Base-by-base conservation (phyloP, 2,888 invertebrate genomes). In the Papilio demoleus region DNA sequence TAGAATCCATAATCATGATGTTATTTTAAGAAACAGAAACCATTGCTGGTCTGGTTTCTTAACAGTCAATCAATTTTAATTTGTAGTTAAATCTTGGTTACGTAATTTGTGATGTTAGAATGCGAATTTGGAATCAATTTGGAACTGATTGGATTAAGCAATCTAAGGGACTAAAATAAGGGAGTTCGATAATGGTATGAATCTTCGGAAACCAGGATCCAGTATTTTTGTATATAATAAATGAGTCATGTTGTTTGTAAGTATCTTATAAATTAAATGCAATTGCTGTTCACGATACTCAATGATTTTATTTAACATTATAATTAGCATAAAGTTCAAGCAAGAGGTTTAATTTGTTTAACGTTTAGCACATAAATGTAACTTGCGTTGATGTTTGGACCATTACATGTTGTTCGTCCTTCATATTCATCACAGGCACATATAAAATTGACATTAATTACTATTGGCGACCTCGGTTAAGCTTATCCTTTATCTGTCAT, bases 361-460 rank as follows among this genome's bases (percentile, higher is more conserved):
- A 31, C 31, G 31, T 65, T 65, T 65, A 65, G 34, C 59, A 45
- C 22, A 24, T 45, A 36, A 31, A 56, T 56, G 17, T 17, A 31
- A 56, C 17, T 56, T 56, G 17, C 17, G 53, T 56, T 27, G 24
- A 38, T 62, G 12, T 17, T 36, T 4, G 0, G 58, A 58, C 11
- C 38, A 36, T 36, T 22, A 22, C 38, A 38, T 38, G 38, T 22
- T 19, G 5, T 8, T 36, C 6, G 58, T 17, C 9, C 22, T 22
- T 47, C 12, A 12, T 19, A 12, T 47, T 42, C 5, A n/a, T n/a
- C n/a, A n/a, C n/a, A n/a, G n/a, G n/a, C n/a, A n/a, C n/a, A n/a
- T n/a, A n/a, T n/a, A n/a, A n/a, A n/a, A n/a, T n/a, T n/a, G n/a
- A n/a, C n/a, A n/a, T n/a, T n/a, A n/a, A n/a, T n/a, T n/a, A n/a